These are phyloP conservation scores for Xenentodon cancila DNA, from an alignment of 2,797 vertebrate species.

Conservation along the genomic window DNA sequence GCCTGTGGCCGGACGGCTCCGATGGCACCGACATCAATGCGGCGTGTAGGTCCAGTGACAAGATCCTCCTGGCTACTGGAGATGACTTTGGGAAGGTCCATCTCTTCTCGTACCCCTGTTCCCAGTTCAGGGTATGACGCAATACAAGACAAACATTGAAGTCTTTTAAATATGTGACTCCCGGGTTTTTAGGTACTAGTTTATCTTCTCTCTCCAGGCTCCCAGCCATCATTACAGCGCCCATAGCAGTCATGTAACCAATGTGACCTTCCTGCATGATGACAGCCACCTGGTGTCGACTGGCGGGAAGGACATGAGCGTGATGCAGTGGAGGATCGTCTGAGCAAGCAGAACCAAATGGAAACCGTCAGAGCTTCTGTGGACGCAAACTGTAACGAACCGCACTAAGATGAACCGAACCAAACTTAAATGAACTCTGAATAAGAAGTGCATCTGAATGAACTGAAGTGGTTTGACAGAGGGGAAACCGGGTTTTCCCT, in stretches of 20 bases:
- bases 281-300: constrained; percentile 96
- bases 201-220: constrained; percentile 81
- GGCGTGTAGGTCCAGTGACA: constrained; percentile 87
- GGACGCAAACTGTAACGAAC: constrained; percentile 35
- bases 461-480: constrained; percentile 49
- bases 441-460: constrained; percentile 39
- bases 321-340: constrained; percentile 97
- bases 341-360: constrained; percentile 65
- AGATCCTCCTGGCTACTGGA: constrained; percentile 91
- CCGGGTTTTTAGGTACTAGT: not conserved
- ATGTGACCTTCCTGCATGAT: constrained; percentile 91
- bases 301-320: constrained; percentile 96
- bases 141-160: not conserved
- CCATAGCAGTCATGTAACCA: constrained; percentile 98
- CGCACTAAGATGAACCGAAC: constrained; percentile 58
- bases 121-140: constrained; percentile 92
- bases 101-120: constrained; percentile 95
- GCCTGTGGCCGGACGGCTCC: constrained; percentile 97
- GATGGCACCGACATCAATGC: constrained; percentile 98
- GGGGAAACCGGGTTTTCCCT: constrained; percentile 31
- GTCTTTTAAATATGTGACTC: not conserved
- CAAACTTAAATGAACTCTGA: constrained; percentile 53
- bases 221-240: constrained; percentile 92
- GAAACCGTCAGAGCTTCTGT: constrained; percentile 18
- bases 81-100: constrained; percentile 99